phyloP scores from a whole-genome alignment of 2,888 invertebrate species.

The Lasioglossum leucozonium region DNA sequence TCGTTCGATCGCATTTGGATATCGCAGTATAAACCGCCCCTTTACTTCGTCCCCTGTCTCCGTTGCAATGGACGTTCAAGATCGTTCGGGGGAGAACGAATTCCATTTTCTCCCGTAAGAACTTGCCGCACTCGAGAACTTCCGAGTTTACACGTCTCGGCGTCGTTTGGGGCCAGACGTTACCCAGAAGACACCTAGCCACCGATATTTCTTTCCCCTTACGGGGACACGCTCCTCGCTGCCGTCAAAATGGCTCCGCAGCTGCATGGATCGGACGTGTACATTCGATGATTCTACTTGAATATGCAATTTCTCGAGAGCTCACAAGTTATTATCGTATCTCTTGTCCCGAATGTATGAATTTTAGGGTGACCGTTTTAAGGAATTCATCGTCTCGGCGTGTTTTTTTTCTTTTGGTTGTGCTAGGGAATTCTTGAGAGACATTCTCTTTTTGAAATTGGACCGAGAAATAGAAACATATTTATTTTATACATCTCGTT shows the following conservation, averaged over 20 bases:
- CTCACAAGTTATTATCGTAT: neutral
- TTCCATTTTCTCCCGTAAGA: constrained; percentile 64
- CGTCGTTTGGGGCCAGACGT: constrained; percentile 38
- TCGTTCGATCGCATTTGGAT: constrained; percentile 65
- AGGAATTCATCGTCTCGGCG: neutral
- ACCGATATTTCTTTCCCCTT: constrained; percentile 22
- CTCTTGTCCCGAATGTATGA: neutral
- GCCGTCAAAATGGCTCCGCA: constrained; percentile 8
- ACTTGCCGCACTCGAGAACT: constrained; percentile 56
- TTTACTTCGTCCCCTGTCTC: neutral
- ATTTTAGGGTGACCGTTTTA: neutral
- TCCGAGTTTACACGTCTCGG: constrained; percentile 50
- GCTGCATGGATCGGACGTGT: constrained; percentile 27
- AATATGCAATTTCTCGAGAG: constrained; percentile 4
- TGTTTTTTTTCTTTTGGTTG: neutral
- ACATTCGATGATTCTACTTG: constrained; percentile 13
- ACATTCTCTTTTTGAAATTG: neutral
- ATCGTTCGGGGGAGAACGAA: constrained; percentile 60
- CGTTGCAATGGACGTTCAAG: constrained; percentile 28
- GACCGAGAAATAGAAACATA: neutral
- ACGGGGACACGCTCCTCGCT: constrained; percentile 6
- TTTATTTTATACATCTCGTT: neutral
- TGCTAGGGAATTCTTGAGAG: neutral
- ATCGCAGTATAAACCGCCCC: constrained; percentile 53
- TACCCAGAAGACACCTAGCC: constrained; percentile 38